Evolutionary conservation across 1,140 invertebrate species (phyloP).

Genomic region (Philotrypesis tridentata): DNA sequence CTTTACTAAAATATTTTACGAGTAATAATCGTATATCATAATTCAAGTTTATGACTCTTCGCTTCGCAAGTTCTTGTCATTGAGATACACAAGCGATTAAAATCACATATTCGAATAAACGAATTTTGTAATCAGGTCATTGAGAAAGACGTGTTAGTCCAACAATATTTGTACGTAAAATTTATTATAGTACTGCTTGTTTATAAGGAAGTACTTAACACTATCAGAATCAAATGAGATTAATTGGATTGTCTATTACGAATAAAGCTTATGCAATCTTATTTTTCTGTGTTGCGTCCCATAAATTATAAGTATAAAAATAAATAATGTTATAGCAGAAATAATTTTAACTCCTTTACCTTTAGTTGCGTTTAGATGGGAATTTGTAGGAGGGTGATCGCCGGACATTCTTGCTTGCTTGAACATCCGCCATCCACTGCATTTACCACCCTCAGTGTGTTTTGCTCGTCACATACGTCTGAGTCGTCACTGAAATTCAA

Average conservation of each 20-base stretch:
- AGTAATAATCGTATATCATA: not conserved
- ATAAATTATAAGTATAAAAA: too few relatives aligned
- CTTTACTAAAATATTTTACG: not conserved
- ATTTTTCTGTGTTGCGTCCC: not conserved
- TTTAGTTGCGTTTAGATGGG: slow-evolving; percentile 49
- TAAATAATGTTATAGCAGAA: too few relatives aligned
- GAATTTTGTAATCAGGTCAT: not conserved
- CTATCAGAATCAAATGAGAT: not conserved
- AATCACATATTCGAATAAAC: not conserved
- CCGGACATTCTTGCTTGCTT: slow-evolving; percentile 60
- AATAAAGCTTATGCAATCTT: not conserved
- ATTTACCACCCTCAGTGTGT: slow-evolving; percentile 55
- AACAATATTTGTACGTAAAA: not conserved
- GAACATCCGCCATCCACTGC: slow-evolving; percentile 57
- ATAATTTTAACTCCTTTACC: slow-evolving; percentile 49
- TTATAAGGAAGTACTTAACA: not conserved
- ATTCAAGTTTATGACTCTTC: not conserved
- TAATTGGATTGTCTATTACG: not conserved
- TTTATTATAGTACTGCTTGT: not conserved
- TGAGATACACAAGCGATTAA: not conserved
- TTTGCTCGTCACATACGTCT: slow-evolving; percentile 50
- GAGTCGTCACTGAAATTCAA: slow-evolving; percentile 31
- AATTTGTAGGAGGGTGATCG: slow-evolving; percentile 57
- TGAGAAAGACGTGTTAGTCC: not conserved
- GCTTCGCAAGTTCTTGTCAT: not conserved